phyloP scores from a whole-genome alignment of 2,888 invertebrate genomes.

The Macrosiphum euphorbiae region DNA sequence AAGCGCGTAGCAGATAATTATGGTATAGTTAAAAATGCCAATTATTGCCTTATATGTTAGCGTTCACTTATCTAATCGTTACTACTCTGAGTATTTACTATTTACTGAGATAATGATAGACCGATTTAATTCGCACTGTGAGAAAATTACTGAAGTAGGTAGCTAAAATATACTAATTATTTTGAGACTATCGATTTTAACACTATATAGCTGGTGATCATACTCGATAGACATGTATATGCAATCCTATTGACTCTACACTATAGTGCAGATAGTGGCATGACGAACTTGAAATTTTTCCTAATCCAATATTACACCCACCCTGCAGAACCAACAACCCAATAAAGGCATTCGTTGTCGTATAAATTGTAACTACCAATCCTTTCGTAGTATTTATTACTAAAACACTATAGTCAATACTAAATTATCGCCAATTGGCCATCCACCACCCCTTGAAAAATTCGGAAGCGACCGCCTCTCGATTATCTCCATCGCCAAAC shows the following conservation, averaged over 20 bases:
- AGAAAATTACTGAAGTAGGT: background rate
- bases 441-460: background rate
- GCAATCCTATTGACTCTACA: no score
- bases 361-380: no score
- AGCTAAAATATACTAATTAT: background rate
- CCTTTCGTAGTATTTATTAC: no score
- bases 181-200: background rate
- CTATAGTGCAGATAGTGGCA: no score
- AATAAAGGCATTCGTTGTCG: no score
- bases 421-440: background rate
- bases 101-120: background rate
- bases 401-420: background rate
- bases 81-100: background rate
- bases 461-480: no score
- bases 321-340: no score
- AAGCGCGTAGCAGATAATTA: background rate
- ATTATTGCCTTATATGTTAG: background rate
- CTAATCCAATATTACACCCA: no score
- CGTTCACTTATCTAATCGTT: background rate
- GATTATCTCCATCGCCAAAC: no score
- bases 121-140: background rate
- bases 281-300: no score
- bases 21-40: background rate
- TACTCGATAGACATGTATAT: no score
- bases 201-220: no score